phyloP scores from a whole-genome alignment of 2,113 vertebrate species.

The Oncorhynchus tshawytscha region DNA sequence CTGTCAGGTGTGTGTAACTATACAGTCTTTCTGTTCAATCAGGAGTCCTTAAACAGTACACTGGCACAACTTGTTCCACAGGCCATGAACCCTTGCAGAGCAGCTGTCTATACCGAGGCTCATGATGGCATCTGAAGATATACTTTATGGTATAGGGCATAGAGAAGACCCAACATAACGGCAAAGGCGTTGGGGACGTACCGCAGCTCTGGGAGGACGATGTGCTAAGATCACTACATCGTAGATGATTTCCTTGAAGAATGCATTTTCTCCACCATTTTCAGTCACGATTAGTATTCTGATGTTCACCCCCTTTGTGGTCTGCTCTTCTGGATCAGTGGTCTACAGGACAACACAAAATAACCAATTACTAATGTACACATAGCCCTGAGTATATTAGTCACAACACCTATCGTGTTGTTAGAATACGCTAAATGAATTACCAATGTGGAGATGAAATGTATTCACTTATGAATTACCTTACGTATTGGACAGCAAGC shows the following conservation, averaged over 20 bases:
- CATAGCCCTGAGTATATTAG: background rate
- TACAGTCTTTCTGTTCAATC: too few relatives aligned
- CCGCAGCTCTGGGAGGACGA: slow-evolving; percentile 5
- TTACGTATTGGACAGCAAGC: too few relatives aligned
- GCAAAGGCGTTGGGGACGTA: background rate
- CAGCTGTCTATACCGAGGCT: slow-evolving; percentile 4
- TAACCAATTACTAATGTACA: background rate
- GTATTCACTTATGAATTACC: too few relatives aligned
- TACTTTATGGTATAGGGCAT: slow-evolving; percentile 8
- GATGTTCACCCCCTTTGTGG: background rate
- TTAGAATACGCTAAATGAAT: too few relatives aligned
- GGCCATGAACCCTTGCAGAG: slow-evolving; percentile 8
- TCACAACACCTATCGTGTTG: too few relatives aligned
- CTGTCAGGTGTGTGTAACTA: too few relatives aligned
- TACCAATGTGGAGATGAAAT: too few relatives aligned
- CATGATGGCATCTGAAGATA: slow-evolving; percentile 15
- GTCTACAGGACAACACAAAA: background rate
- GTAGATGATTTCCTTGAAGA: background rate
- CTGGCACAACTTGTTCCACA: slow-evolving; percentile 1
- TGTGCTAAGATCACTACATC: background rate
- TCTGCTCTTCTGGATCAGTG: background rate
- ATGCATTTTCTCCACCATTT: background rate
- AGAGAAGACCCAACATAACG: slow-evolving; percentile 9
- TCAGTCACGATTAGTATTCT: slow-evolving; percentile 10
- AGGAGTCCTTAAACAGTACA: background rate